phyloP scores from a whole-genome alignment of 2,797 vertebrate species.

The Tapera naevia region DNA sequence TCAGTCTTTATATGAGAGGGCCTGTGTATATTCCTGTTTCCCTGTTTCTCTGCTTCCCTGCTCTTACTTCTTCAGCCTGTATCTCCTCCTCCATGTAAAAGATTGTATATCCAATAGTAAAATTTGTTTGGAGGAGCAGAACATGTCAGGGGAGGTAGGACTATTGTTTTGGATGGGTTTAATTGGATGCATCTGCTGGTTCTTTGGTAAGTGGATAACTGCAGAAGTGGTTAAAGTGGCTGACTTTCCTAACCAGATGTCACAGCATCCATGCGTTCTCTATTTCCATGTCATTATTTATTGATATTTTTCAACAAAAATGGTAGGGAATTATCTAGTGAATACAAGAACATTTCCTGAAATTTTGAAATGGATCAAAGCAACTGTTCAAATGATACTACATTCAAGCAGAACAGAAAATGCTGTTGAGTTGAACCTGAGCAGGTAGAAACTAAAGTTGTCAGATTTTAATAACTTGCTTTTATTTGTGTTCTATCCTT shows the following conservation, averaged over 20 bases:
- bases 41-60: background rate
- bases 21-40: background rate
- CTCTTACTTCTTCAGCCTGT: background rate
- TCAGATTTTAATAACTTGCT: background rate
- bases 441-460: background rate
- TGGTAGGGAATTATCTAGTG: background rate
- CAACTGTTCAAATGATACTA: background rate
- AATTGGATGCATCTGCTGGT: background rate
- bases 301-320: background rate
- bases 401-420: background rate
- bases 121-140: background rate
- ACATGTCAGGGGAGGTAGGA: background rate
- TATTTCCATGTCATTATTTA: background rate
- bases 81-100: background rate
- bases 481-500: background rate
- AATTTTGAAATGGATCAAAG: background rate
- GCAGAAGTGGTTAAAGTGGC: background rate
- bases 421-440: background rate
- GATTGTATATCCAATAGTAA: background rate
- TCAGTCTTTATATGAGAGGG: rapidly evolving
- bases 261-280: background rate
- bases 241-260: background rate
- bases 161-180: background rate
- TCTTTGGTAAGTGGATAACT: background rate
- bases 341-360: background rate